Conservation (phyloP, 92 coral and sea anemone species). For the Porites lobata region DNA sequence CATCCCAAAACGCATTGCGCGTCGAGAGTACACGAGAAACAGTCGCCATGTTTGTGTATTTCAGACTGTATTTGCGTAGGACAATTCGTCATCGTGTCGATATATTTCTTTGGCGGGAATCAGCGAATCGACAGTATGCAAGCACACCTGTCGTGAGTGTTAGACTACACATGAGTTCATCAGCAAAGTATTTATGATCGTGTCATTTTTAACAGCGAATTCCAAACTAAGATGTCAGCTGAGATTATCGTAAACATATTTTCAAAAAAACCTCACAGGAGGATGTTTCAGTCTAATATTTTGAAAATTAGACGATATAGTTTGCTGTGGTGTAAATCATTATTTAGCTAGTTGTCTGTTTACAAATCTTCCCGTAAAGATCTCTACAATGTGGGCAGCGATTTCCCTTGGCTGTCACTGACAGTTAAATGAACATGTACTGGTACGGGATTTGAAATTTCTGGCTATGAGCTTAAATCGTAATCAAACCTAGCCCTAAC, state of each 20-base stretch:
- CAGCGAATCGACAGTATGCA: too few relatives aligned
- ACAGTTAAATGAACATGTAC: neutral
- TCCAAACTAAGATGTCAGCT: neutral
- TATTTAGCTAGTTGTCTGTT: too few relatives aligned
- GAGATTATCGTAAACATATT: neutral
- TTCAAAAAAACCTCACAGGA: neutral
- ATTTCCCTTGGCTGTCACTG: neutral
- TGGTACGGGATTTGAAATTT: constrained; percentile 8
- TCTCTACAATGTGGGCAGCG: neutral
- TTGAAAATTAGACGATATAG: neutral
- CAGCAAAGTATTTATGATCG: neutral
- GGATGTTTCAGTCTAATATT: neutral
- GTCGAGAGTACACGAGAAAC: too few relatives aligned
- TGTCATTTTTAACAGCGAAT: neutral
- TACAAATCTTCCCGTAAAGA: too few relatives aligned
- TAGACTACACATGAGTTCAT: too few relatives aligned
- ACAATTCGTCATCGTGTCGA: too few relatives aligned
- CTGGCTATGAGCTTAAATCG: constrained; percentile 1
- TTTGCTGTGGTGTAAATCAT: neutral
- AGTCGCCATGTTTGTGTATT: too few relatives aligned
- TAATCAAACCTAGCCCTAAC: constrained; percentile 18
- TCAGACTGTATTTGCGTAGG: too few relatives aligned
- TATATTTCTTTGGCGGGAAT: too few relatives aligned
- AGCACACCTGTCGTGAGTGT: too few relatives aligned
- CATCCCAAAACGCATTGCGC: too few relatives aligned